Percentiles rank a stretch among this genome's conserved stretches.
These are phyloP conservation scores for Drosophila lacteicornis DNA, from an alignment of 1,140 invertebrate species.

Conservation along the genomic window DNA sequence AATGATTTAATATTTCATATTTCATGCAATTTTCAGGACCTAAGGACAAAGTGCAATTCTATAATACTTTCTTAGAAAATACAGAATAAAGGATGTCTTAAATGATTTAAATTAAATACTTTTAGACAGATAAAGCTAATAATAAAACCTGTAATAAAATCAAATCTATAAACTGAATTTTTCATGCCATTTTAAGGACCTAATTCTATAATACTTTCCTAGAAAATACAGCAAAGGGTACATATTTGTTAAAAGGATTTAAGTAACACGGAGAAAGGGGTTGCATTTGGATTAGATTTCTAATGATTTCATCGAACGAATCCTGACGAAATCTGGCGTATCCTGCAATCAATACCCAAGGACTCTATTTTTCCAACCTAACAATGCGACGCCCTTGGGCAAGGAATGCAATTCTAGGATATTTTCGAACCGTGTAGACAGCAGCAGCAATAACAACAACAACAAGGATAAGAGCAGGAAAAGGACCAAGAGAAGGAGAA, in stretches of 20 bases:
- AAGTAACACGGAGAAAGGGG: neutral
- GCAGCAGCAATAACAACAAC: constrained; percentile 27
- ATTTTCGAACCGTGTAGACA: constrained; percentile 66
- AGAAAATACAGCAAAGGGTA: neutral
- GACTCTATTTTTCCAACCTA: constrained; percentile 6
- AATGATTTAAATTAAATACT: neutral
- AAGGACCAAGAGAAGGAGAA: constrained; percentile 17
- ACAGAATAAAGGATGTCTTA: no score
- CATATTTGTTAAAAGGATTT: neutral
- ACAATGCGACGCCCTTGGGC: constrained; percentile 40
- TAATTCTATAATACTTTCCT: neutral
- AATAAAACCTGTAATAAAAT: neutral
- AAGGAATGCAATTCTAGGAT: constrained; percentile 58
- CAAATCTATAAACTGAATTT: neutral
- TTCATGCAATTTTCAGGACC: no score
- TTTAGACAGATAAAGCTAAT: neutral
- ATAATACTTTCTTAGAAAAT: no score
- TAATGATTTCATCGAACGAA: constrained; percentile 4
- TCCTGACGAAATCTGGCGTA: neutral
- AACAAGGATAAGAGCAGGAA: constrained; percentile 26
- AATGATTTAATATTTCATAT: no score
- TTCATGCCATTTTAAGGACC: neutral
- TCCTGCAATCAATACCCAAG: constrained; percentile 15
- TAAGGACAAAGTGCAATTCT: no score
- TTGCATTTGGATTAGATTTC: neutral